Percentiles rank a stretch among this genome's conserved stretches.
These are phyloP conservation scores for Drosophila colorata DNA, from an alignment of 2,888 invertebrate species.

Conservation along the genomic window DNA sequence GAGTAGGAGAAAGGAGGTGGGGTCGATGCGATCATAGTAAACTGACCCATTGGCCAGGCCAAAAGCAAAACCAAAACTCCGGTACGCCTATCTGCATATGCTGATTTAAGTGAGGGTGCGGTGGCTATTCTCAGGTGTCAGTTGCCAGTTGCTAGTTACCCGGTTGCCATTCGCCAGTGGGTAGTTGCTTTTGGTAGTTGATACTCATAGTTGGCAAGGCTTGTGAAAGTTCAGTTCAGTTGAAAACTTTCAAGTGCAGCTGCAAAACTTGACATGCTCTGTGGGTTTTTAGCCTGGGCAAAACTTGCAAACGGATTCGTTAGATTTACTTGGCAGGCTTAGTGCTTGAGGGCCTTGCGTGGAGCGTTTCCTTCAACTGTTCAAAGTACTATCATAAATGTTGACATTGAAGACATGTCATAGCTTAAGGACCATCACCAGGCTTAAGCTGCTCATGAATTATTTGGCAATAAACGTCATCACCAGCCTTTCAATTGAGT, in stretches of 20 bases:
- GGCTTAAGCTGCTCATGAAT: slow-evolving; percentile 29
- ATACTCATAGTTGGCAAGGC: slow-evolving; percentile 38
- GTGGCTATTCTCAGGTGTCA: slow-evolving; percentile 51
- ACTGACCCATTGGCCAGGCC: slow-evolving; percentile 49
- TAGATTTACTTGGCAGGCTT: slow-evolving; percentile 49
- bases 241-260: slow-evolving; percentile 77
- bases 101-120: background rate
- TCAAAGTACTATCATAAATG: slow-evolving; percentile 45
- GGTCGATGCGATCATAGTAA: slow-evolving; percentile 13
- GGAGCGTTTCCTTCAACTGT: slow-evolving; percentile 11
- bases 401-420: slow-evolving; percentile 45
- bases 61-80: slow-evolving; percentile 9
- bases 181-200: slow-evolving; percentile 31
- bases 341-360: slow-evolving; percentile 12
- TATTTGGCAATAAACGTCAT: slow-evolving; percentile 44
- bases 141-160: slow-evolving; percentile 19
- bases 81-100: slow-evolving; percentile 27
- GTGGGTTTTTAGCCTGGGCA: slow-evolving; percentile 27
- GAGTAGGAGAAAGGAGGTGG: slow-evolving; percentile 16
- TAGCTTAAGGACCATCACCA: slow-evolving; percentile 27
- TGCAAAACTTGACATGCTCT: slow-evolving; percentile 57
- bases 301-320: slow-evolving; percentile 45
- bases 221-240: slow-evolving; percentile 58
- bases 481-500: slow-evolving; percentile 35
- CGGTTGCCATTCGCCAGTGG: slow-evolving; percentile 13